A percentile compares a stretch with the other conserved stretches of the same genome.
phyloP scores from a whole-genome alignment of 2,888 invertebrate genomes.

The Tiliacea aurago region DNA sequence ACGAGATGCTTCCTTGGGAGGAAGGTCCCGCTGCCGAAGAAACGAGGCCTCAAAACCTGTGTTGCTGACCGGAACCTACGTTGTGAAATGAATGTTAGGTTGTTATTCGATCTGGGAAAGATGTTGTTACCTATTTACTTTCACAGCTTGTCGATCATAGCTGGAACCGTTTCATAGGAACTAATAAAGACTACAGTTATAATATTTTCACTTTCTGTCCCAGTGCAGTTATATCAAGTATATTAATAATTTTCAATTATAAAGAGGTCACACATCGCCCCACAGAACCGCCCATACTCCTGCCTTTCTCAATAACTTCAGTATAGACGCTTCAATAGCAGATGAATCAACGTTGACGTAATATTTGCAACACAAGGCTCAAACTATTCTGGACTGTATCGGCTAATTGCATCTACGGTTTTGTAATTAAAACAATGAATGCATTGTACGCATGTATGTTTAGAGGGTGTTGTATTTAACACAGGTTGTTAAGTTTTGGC shows the following conservation, averaged over 20 bases:
- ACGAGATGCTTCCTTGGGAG: neutral
- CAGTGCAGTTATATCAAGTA: neutral
- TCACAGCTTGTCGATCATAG: neutral
- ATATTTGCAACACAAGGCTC: constrained; percentile 48
- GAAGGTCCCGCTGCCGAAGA: neutral
- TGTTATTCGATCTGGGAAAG: neutral
- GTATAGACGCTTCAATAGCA: constrained; percentile 3
- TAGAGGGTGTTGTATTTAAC: constrained; percentile 33
- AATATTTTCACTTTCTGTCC: neutral
- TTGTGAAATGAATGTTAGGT: neutral
- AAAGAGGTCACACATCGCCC: constrained; percentile 20
- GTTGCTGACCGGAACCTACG: neutral
- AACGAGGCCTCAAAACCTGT: neutral
- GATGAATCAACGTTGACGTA: constrained; percentile 61
- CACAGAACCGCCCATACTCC: neutral
- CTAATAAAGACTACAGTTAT: neutral
- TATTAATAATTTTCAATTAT: neutral
- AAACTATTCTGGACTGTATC: constrained; percentile 56
- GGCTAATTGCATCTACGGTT: constrained; percentile 62
- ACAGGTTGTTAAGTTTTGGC: neutral
- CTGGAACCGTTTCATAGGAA: neutral
- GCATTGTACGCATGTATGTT: constrained; percentile 54
- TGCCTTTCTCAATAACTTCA: constrained; percentile 42
- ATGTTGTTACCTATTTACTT: neutral
- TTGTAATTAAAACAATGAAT: constrained; percentile 68